phyloP scores from a whole-genome alignment of 2,888 invertebrate species.

The Calephelis perditalis region DNA sequence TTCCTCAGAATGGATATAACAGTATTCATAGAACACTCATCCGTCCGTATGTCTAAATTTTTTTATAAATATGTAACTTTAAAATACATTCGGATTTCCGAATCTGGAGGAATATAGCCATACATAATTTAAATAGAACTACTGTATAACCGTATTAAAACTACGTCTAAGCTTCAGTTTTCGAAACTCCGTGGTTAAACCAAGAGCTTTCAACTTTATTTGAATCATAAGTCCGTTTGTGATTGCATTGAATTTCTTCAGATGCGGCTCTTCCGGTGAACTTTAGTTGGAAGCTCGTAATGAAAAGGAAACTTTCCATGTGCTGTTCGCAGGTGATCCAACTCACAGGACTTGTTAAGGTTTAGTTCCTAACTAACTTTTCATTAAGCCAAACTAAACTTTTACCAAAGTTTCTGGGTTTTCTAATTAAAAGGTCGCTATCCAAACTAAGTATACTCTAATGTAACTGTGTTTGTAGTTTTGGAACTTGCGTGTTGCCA shows the following conservation, averaged over 20 bases:
- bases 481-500: not conserved
- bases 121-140: too few species aligned
- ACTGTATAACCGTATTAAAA: too few species aligned
- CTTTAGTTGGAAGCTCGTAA: slow-evolving; percentile 30
- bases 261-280: not conserved
- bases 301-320: slow-evolving; percentile 44
- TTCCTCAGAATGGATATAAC: too few species aligned
- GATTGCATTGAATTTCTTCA: slow-evolving; percentile 2
- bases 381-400: slow-evolving; percentile 33
- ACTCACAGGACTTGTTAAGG: slow-evolving; percentile 37
- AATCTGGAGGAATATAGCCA: too few species aligned
- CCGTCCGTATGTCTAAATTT: too few species aligned
- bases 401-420: slow-evolving; percentile 29
- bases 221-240: not conserved
- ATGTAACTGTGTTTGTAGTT: not conserved
- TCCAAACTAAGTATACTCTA: too few species aligned
- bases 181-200: too few species aligned
- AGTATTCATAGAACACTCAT: too few species aligned
- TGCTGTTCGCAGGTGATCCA: slow-evolving; percentile 38
- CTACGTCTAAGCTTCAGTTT: too few species aligned
- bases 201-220: too few species aligned
- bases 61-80: too few species aligned
- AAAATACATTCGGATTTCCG: too few species aligned
- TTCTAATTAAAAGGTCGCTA: slow-evolving; percentile 23
- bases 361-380: slow-evolving; percentile 41